Conservation (phyloP, 2,888 invertebrate species). For the Sesia bembeciformis region DNA sequence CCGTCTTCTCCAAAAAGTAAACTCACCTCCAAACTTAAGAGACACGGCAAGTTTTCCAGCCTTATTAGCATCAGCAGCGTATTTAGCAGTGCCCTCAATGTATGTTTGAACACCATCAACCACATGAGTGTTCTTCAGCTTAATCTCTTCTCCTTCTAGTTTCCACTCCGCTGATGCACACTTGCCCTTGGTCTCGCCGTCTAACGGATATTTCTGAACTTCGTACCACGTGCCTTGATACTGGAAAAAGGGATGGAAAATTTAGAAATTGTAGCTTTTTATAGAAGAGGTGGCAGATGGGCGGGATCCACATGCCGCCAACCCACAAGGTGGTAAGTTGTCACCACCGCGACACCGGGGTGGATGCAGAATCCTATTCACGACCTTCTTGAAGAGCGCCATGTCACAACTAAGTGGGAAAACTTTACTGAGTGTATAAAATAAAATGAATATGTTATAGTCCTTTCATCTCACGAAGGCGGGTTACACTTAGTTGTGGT, state of each 20-base stretch:
- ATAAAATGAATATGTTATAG: too few relatives aligned
- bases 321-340: too few relatives aligned
- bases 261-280: too few relatives aligned
- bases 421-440: too few relatives aligned
- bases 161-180: slow-evolving; percentile 76
- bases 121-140: slow-evolving; percentile 48
- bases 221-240: slow-evolving; percentile 80
- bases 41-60: slow-evolving; percentile 54
- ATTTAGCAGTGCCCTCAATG: slow-evolving; percentile 48
- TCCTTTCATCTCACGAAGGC: too few relatives aligned
- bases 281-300: too few relatives aligned
- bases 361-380: too few relatives aligned
- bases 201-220: slow-evolving; percentile 74
- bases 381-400: too few relatives aligned
- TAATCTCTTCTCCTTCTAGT: slow-evolving; percentile 45
- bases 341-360: too few relatives aligned
- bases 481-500: too few relatives aligned
- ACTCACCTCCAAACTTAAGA: slow-evolving; percentile 46
- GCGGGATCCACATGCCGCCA: too few relatives aligned
- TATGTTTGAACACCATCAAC: slow-evolving; percentile 35
- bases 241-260: slow-evolving; percentile 31
- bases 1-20: not conserved
- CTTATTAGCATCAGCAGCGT: slow-evolving; percentile 51
- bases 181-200: slow-evolving; percentile 75
- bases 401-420: too few relatives aligned